Evolutionary conservation across 2,797 vertebrate genomes (phyloP).

Genomic region (Rhodeus uyekii): DNA sequence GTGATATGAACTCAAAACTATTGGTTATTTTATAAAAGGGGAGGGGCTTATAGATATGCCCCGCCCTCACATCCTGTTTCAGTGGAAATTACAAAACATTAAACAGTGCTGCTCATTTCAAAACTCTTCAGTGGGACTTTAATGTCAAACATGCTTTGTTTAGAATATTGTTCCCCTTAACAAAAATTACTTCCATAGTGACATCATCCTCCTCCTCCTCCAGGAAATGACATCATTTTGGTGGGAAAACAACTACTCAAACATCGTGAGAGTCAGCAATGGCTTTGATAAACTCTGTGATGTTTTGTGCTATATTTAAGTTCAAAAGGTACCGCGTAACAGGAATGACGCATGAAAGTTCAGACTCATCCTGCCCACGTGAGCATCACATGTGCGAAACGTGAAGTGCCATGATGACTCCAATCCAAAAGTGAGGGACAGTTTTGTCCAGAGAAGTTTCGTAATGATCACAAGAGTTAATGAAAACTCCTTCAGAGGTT

Average conservation of each 20-base stretch:
- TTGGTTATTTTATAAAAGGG: no score
- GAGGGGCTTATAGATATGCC: no score
- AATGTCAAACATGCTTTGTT: not conserved
- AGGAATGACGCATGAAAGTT: not conserved
- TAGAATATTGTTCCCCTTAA: not conserved
- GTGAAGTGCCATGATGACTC: not conserved
- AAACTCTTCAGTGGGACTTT: no score
- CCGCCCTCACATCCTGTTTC: no score
- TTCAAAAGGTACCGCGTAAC: no score
- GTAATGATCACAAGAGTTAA: not conserved
- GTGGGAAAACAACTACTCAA: not conserved
- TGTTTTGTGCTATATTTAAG: not conserved
- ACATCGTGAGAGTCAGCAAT: not conserved
- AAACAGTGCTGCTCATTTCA: no score
- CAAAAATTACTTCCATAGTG: not conserved
- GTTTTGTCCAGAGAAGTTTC: conserved; percentile 14
- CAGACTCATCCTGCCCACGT: not conserved
- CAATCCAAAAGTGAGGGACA: not conserved
- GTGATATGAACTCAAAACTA: no score
- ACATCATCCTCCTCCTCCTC: not conserved
- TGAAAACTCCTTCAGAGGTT: conserved; percentile 3
- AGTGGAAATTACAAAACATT: no score
- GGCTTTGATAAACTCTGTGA: not conserved
- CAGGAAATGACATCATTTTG: not conserved
- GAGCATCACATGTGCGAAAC: not conserved